A percentile compares a stretch with the other conserved stretches of the same genome.
These are phyloP conservation scores for Clarias gariepinus DNA, from an alignment of 2,113 vertebrate genomes.

Conservation along the genomic window DNA sequence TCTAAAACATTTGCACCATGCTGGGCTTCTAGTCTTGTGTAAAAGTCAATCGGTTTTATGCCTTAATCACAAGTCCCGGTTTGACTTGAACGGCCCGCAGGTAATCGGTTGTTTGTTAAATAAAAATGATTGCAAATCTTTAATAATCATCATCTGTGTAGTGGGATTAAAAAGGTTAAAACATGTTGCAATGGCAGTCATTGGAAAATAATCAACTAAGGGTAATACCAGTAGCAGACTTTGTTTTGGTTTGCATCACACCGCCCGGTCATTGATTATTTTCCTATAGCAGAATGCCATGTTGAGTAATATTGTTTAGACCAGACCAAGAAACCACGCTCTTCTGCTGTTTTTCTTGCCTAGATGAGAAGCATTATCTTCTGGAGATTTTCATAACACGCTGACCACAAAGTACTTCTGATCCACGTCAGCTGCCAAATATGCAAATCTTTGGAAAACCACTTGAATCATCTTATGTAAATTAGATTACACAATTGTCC, in stretches of 20 bases:
- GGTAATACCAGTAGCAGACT: background rate
- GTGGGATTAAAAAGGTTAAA: background rate
- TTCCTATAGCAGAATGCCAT: background rate
- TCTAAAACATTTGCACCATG: too few relatives aligned
- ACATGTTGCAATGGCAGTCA: background rate
- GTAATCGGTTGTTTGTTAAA: background rate
- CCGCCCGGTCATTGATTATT: background rate
- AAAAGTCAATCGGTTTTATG: too few relatives aligned
- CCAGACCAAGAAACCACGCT: background rate
- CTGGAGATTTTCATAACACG: conserved; percentile 37
- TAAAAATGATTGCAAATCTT: background rate
- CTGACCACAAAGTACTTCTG: conserved; percentile 48
- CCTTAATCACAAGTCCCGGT: too few relatives aligned
- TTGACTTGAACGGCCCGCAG: too few relatives aligned
- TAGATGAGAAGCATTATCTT: conserved; percentile 19
- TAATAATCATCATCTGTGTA: background rate
- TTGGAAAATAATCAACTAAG: background rate
- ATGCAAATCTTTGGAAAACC: conserved; percentile 48
- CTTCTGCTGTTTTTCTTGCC: conserved; percentile 40
- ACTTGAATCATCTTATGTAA: conserved; percentile 41
- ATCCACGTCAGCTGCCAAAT: conserved; percentile 40
- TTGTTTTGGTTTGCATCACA: background rate
- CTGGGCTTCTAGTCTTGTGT: too few relatives aligned
- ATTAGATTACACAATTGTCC: conserved; percentile 34
- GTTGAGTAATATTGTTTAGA: background rate